Base-by-base conservation (phyloP, 2,797 vertebrate genomes). In the Characodon lateralis region DNA sequence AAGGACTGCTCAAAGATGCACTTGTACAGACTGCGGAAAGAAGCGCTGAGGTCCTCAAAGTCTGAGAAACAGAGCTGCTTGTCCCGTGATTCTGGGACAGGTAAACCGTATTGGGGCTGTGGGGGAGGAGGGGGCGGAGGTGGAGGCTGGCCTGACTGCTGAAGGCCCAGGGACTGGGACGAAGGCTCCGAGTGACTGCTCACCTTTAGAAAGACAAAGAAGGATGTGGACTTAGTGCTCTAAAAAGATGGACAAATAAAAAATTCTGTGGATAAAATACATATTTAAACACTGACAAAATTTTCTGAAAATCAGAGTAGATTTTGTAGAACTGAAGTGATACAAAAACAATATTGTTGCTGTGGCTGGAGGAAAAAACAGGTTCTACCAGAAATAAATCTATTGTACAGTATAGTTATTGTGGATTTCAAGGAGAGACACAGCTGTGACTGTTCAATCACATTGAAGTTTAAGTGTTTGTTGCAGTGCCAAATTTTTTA, bases 21-120 rank as follows among this genome's bases (percentile, higher is more conserved):
- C 87, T 96, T 97, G 91, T 97, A 97, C 82, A 97, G 95, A 87
- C 96, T 96, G 89, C 96, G 95, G 93, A 97, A 96, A 81, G 96
- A 97, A 79, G 96, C 92, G 87, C 96, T 97, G 87, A 97, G 96
- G 95, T 97, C 96, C 91, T 97, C 96, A 48, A 96, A 96, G 89
- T 97, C 96, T 0, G 96, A 95, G 93, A 97, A 97, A 76, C 95
- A 95, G 71, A 93, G 91, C 84, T 90, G 91, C 87, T 96, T 97
- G 79, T 97, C 96, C 90, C 94, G 89, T 10, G 96, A 93, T 82
- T 96, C 96, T 3, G 94, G 92, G 79, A 96, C 95, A 1, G 95
- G 90, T 81, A 96, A 89, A 77, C 89, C 94, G 61, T 96, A 97
- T 85, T 96, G 96, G 50, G 95, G 93, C 73, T 94, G 93, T 1